Conservation (phyloP, 2,113 vertebrate species). For the Meriones unguiculatus region DNA sequence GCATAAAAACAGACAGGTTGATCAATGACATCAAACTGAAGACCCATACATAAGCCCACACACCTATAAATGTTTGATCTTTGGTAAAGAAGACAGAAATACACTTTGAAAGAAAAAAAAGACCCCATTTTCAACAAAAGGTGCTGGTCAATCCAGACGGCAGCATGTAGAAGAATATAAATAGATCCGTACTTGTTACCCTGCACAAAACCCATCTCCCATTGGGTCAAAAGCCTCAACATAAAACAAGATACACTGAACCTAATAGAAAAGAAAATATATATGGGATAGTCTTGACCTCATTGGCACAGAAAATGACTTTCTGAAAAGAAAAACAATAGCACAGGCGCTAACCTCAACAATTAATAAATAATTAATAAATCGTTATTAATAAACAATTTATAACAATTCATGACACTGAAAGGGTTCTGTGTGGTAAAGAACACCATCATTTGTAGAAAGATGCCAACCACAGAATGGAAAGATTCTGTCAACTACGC, state of each 20-base stretch:
- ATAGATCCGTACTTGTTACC: not conserved
- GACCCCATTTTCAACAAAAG: not conserved
- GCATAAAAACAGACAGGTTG: not conserved
- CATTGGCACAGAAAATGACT: not conserved
- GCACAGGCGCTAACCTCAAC: not conserved
- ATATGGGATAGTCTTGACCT: not conserved
- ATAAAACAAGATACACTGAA: no score
- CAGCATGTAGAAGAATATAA: not conserved
- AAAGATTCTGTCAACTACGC: not conserved
- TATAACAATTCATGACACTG: not conserved
- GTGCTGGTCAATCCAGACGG: not conserved
- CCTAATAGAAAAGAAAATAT: not conserved
- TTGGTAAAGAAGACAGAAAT: not conserved
- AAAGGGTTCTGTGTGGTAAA: not conserved
- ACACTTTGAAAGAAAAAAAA: not conserved
- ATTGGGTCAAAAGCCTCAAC: not conserved
- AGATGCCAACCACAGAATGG: not conserved
- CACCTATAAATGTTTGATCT: fast-evolving
- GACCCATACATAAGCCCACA: not conserved
- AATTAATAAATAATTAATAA: no score
- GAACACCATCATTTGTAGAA: not conserved
- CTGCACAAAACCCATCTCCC: not conserved
- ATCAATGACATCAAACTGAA: not conserved
- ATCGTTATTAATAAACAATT: no score
- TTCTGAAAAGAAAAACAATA: not conserved